phyloP scores from a whole-genome alignment of 2,888 invertebrate genomes.

The Callyntrura guangdongensis region DNA sequence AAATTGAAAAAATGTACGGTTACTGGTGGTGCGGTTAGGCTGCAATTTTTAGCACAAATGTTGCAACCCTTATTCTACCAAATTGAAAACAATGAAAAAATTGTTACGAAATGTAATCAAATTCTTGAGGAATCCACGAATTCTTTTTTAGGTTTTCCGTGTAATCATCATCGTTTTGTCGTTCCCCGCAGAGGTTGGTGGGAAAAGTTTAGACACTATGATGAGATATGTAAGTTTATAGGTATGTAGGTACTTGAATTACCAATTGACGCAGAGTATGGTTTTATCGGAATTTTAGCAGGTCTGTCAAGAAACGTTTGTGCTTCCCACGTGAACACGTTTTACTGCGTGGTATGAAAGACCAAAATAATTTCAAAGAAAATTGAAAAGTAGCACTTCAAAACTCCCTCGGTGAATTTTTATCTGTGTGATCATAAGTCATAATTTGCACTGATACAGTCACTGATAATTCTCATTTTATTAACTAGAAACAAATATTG shows the following conservation, averaged over 20 bases:
- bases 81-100: conserved; percentile 68
- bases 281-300: not conserved
- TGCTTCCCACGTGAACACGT: conserved; percentile 28
- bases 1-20: conserved; percentile 37
- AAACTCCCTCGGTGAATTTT: not conserved
- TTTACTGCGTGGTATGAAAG: not conserved
- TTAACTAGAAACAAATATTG: not conserved
- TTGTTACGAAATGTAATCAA: conserved; percentile 70
- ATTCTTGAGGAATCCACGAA: conserved; percentile 62
- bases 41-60: conserved; percentile 51
- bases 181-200: not conserved
- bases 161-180: conserved; percentile 25
- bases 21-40: conserved; percentile 30
- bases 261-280: conserved; percentile 23
- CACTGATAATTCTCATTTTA: not conserved
- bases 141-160: not conserved
- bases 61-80: conserved; percentile 42
- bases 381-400: conserved; percentile 1
- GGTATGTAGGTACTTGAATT: not conserved
- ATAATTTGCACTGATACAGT: not conserved
- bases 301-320: conserved; percentile 40
- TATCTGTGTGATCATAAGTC: not conserved
- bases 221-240: not conserved
- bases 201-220: not conserved
- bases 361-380: conserved; percentile 58